Percentiles rank a stretch among this genome's conserved stretches.
phyloP scores from a whole-genome alignment of 2,888 invertebrate genomes.

The Drosophila buzzatii region DNA sequence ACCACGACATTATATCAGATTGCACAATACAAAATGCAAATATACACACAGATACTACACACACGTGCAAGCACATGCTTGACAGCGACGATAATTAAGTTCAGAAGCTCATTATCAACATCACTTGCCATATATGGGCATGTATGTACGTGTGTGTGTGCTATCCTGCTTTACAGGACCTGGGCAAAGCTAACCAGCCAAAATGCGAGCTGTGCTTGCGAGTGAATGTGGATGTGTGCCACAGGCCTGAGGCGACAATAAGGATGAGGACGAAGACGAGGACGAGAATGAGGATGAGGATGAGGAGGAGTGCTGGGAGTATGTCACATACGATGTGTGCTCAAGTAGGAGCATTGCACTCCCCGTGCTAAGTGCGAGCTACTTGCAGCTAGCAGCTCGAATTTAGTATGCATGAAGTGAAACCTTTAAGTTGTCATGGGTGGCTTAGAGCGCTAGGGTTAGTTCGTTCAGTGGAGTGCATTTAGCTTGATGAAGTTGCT shows the following conservation, averaged over 20 bases:
- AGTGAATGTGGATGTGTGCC: conserved; percentile 49
- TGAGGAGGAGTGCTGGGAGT: conserved; percentile 63
- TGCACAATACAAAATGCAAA: conserved; percentile 63
- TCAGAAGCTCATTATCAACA: conserved; percentile 59
- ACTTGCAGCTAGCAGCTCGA: conserved; percentile 43
- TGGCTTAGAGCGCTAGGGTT: conserved; percentile 46
- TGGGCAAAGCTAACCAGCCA: conserved; percentile 63
- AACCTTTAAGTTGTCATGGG: conserved; percentile 72
- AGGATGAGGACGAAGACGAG: conserved; percentile 16
- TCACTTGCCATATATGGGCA: conserved; percentile 38
- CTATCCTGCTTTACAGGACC: conserved; percentile 66
- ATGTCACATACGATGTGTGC: conserved; percentile 79
- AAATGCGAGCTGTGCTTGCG: conserved; percentile 39
- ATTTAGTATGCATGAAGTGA: conserved; percentile 75
- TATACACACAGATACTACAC: conserved; percentile 12
- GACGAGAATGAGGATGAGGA: conserved; percentile 18
- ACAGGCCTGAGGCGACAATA: conserved; percentile 41
- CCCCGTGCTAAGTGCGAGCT: conserved; percentile 39
- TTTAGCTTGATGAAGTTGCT: conserved; percentile 75
- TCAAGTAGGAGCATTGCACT: conserved; percentile 81
- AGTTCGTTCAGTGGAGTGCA: conserved; percentile 62
- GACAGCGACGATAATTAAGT: conserved; percentile 51
- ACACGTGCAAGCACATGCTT: conserved; percentile 19
- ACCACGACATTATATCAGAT: conserved; percentile 70
- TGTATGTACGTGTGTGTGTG: conserved; percentile 33